Evolutionary conservation across 1,140 invertebrate genomes (phyloP), one percentile per base, ranked within the genome.

Genomic region (Parasteatoda tepidariorum): DNA sequence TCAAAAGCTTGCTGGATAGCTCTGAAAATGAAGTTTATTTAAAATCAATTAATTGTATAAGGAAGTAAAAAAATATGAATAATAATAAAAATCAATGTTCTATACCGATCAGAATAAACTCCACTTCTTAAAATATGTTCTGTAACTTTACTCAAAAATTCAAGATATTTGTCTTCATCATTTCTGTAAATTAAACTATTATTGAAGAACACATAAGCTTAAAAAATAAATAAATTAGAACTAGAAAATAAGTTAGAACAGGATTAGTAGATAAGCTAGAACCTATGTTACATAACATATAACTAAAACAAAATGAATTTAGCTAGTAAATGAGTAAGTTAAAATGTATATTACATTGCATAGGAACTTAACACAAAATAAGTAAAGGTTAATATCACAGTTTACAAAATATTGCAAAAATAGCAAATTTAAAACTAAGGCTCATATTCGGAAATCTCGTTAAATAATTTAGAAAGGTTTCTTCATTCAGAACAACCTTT

Each of bases 1-100:
- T 82, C 78, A 70, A 82, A 82, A 15, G 78, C 66, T 55, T 71
- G 78, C n/a, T 61, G 54, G 15, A 82, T 82, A 41, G 78, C 78
- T 26, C 78, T 82, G 18, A 71, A 31, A 66, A 66, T 22, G 41
- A 15, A 18, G 31, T 28, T 11, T 48, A n/a, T 9, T 70, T 33
- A 75, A 62, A 15, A 13, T 24, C 3, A n/a, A 28, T 64, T 76
- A 9, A 13, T 48, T 41, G 7, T 48, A 13, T n/a, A 7, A 76
- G 59, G 9, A 13, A 48, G 18, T 13, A 1, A 13, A 2, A 48
- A 48, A 48, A 48, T 18, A 48, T 48, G 38, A 48, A 13, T 13
- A 48, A 48, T 48, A 48, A 48, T 18, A 13, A 91, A 94, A 86
- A 92, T 96, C 89, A 96, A 96, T 94, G 94, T 96, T 86, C 90